Evolutionary conservation across 92 coral and sea anemone genomes (phyloP).

Genomic region (Nematostella vectensis): DNA sequence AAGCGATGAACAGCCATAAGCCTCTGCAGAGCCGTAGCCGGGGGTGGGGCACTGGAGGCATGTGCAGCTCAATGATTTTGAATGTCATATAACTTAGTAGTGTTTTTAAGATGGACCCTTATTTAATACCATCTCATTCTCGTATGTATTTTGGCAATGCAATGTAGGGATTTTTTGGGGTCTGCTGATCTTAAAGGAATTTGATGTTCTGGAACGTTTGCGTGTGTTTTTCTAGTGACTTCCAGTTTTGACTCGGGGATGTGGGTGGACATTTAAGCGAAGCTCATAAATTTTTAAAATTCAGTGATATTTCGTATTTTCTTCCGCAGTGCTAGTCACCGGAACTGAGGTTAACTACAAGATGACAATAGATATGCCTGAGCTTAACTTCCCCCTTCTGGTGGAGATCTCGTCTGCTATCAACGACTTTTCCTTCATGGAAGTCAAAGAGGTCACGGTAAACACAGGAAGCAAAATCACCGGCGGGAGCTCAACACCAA

Average conservation of each 20-base stretch:
- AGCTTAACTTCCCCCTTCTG: slow-evolving; percentile 56
- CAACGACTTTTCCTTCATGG: slow-evolving; percentile 72
- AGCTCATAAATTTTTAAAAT: too few relatives aligned
- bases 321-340: slow-evolving; percentile 42
- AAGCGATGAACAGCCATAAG: background rate
- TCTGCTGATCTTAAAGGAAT: background rate
- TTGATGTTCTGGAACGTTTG: too few relatives aligned
- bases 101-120: too few relatives aligned
- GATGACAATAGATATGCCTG: slow-evolving; percentile 67
- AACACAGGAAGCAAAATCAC: slow-evolving; percentile 34
- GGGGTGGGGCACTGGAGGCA: too few relatives aligned
- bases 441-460: slow-evolving; percentile 27
- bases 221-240: too few relatives aligned
- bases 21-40: too few relatives aligned
- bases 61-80: background rate
- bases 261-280: too few relatives aligned
- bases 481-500: slow-evolving; percentile 7
- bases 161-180: too few relatives aligned
- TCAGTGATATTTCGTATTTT: too few relatives aligned
- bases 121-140: too few relatives aligned
- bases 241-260: too few relatives aligned
- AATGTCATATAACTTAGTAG: background rate
- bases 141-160: too few relatives aligned
- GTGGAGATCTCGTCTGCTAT: slow-evolving; percentile 76
- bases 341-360: slow-evolving; percentile 51